Conservation (phyloP, 1,140 invertebrate species). For the Dendroctonus valens region DNA sequence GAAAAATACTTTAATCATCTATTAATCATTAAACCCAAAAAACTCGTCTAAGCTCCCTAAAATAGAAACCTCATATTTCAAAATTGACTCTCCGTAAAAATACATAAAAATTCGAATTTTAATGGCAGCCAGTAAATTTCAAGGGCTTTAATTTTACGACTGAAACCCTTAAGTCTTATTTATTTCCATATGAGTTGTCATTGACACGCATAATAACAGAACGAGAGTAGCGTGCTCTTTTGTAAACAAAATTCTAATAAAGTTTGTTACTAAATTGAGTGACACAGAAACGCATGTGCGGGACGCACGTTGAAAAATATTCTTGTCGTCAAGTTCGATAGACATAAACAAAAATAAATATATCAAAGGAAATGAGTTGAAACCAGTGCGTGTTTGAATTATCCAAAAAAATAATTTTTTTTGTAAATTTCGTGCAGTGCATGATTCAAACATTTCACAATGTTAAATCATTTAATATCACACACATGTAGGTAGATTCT, state of each 20-base stretch:
- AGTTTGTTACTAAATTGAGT: slow-evolving; percentile 8
- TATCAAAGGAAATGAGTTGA: background rate
- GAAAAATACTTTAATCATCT: background rate
- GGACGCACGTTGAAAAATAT: slow-evolving; percentile 4
- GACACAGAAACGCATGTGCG: slow-evolving; percentile 1
- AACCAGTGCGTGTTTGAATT: no score
- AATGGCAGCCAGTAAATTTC: slow-evolving; percentile 2
- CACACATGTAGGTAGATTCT: no score
- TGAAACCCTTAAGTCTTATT: background rate
- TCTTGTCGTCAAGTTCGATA: background rate
- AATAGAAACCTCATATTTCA: background rate
- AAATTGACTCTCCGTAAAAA: background rate
- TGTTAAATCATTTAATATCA: no score
- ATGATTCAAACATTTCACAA: no score
- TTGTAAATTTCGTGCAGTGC: no score
- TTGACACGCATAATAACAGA: slow-evolving; percentile 10
- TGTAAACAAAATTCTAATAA: slow-evolving; percentile 2
- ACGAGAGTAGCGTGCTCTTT: background rate
- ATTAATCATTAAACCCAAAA: background rate
- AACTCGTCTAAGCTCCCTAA: background rate
- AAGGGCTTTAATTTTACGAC: slow-evolving; percentile 3
- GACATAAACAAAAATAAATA: slow-evolving; percentile 19
- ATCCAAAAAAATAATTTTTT: no score
- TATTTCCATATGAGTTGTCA: background rate
- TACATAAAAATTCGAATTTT: background rate